Evolutionary conservation across 2,113 vertebrate species (phyloP), one percentile per base, ranked within the genome.

Genomic region (Sturnus vulgaris): DNA sequence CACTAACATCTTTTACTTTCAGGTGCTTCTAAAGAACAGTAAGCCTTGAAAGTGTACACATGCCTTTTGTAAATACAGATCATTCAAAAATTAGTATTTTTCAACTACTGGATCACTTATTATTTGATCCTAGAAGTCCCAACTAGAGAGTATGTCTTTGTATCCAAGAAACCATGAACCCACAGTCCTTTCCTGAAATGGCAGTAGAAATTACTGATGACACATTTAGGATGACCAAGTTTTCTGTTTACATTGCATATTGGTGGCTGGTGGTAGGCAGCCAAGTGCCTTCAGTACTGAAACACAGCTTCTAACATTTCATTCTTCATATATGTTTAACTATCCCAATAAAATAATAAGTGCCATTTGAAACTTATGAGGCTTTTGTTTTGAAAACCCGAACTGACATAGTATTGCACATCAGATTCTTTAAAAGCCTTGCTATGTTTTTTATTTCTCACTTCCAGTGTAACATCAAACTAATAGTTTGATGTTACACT

Each of bases 401-500:
- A 73, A 63, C 39, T 50, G 37, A 87, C 64, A 60, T 35, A 89
- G 49, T 91, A 79, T 89, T 92, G 46, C 77, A 76, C 18, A 91
- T 31, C 46, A 68, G 56, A 22, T 83, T 92, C 46, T 89, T 86
- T 91, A 49, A 93, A 95, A 94, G n/a, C 39, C 81, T 89, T 72
- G 33, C 39, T 68, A 6, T 85, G 71, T 81, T 83, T 85, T 53
- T 53, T 53, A 53, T 31, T 53, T 53, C 52, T 53, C 28, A 30
- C 52, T 30, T 53, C 52, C 28, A 30, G 52, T 30, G 52, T 53
- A 30, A 18, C 52, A 53, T 53, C 52, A 53, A 53, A 53, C 52
- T 83, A 84, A 53, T 94, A 88, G 57, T 79, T 84, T 50, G 52
- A 61, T 68, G 37, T 65, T 56, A 85, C 40, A 47, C 27, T 78